Evolutionary conservation across 2,797 vertebrate genomes (phyloP), one percentile per base, ranked within the genome.

Genomic region (Clarias pachynema): DNA sequence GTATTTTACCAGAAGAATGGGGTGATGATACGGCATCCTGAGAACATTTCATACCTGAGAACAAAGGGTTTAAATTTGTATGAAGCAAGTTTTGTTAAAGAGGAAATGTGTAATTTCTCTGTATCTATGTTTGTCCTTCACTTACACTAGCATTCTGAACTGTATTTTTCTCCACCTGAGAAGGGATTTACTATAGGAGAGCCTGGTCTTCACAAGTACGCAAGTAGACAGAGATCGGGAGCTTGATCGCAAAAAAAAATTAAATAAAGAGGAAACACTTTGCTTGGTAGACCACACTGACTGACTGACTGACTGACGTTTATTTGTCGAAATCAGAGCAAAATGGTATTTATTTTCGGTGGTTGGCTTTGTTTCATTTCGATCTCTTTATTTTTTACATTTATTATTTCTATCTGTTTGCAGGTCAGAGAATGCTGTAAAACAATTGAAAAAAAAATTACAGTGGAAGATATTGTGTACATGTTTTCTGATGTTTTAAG

Each of bases 381-480:
- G 83, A 89, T 88, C 86, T 87, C 73, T 89, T 89, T 87, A 88
- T 88, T 91, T 89, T 86, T 81, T 84, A 87, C 83, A 82, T 86
- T 91, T 89, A 88, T 86, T 87, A 92, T 93, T 92, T 90, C 91
- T 93, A 96, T 98, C 98, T 98, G 97, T 99, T 99, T 99, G 97
- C 97, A 98, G 97, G 96, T 97, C 96, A 97, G 97, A 98, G 96
- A 96, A 97, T 93, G 92, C 93, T 95, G 94, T 91, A 89, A 90
- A 90, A 87, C 84, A 86, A 86, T 92, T 92, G 87, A 90, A 89
- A 92, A 89, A 89, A 85, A 89, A 85, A 49, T 86, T 86, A 89
- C 88, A 89, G 88, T 89, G 90, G 89, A 90, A 91, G 87, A 93
- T 89, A 91, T 88, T 95, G 92, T 96, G 94, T 95, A 93, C 88